Conservation (phyloP, 2,888 invertebrate species). For the Apotomis capreana region DNA sequence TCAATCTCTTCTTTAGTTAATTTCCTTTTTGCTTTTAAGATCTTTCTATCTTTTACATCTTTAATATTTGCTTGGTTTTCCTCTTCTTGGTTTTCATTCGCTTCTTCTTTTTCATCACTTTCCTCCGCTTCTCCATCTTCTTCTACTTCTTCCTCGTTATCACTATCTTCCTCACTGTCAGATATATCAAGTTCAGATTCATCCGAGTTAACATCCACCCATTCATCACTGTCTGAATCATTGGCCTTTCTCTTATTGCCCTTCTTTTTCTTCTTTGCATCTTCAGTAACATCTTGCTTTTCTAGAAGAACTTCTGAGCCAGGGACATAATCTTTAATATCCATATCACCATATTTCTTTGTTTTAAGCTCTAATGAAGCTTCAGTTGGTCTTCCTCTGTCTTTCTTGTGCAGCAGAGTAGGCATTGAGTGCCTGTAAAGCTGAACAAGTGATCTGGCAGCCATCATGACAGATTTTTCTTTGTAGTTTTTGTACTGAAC, state of each 20-base stretch:
- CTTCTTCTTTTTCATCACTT: conserved; percentile 45
- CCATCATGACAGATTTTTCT: conserved; percentile 98
- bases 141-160: conserved; percentile 52
- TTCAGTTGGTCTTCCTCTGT: conserved; percentile 94
- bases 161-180: conserved; percentile 69
- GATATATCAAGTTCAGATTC: conserved; percentile 83
- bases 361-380: conserved; percentile 88
- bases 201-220: conserved; percentile 84
- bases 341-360: conserved; percentile 92
- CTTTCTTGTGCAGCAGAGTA: conserved; percentile 92
- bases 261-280: conserved; percentile 58
- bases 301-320: conserved; percentile 93
- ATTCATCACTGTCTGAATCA: conserved; percentile 82
- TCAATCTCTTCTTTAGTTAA: conserved; percentile 69
- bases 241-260: conserved; percentile 66
- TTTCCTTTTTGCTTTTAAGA: conserved; percentile 70
- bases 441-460: conserved; percentile 92
- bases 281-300: conserved; percentile 61
- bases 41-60: conserved; percentile 55
- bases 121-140: conserved; percentile 44
- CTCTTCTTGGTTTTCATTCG: conserved; percentile 41
- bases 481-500: conserved; percentile 94
- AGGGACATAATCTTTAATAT: conserved; percentile 92
- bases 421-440: conserved; percentile 91
- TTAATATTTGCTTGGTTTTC: conserved; percentile 32